These are phyloP conservation scores for Tiliacea citrago DNA, from an alignment of 2,888 invertebrate species.

Conservation along the genomic window DNA sequence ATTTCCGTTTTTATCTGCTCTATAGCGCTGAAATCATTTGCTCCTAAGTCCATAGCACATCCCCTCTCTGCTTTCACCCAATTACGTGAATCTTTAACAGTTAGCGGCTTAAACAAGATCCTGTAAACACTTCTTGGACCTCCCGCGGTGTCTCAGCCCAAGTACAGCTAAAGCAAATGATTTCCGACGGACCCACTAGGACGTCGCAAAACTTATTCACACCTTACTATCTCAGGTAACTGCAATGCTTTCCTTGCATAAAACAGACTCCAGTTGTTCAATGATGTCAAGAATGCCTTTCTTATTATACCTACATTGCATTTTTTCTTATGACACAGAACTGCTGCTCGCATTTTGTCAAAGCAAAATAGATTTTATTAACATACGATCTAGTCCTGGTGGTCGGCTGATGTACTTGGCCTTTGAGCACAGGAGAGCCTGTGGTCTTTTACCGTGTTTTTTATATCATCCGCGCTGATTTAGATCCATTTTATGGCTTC, in stretches of 20 bases:
- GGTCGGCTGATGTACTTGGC: slow-evolving; percentile 7
- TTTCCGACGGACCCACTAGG: slow-evolving; percentile 27
- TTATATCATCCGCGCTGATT: slow-evolving; percentile 10
- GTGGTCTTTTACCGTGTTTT: slow-evolving; percentile 10
- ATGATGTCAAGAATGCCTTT: neutral
- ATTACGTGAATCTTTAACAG: slow-evolving; percentile 20
- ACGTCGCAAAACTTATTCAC: slow-evolving; percentile 12
- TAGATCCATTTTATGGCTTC: slow-evolving; percentile 24
- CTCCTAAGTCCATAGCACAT: neutral
- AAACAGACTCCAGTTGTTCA: neutral
- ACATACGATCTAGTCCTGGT: neutral
- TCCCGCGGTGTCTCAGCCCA: slow-evolving; percentile 7
- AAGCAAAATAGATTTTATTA: slow-evolving; percentile 24
- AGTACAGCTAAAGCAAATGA: slow-evolving; percentile 19
- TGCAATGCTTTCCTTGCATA: too few relatives aligned
- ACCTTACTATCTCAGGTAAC: neutral
- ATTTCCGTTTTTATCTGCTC: neutral
- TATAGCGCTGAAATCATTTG: slow-evolving; percentile 5
- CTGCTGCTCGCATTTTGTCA: neutral
- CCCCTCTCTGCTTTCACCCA: slow-evolving; percentile 8
- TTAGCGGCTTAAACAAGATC: slow-evolving; percentile 29
- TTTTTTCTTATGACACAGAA: neutral
- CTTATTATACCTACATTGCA: neutral
- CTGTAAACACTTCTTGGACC: slow-evolving; percentile 39
- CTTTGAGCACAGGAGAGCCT: slow-evolving; percentile 16